Percentiles rank a stretch among this genome's conserved stretches.
phyloP scores from a whole-genome alignment of 2,888 invertebrate genomes.

The Germaria angustata region DNA sequence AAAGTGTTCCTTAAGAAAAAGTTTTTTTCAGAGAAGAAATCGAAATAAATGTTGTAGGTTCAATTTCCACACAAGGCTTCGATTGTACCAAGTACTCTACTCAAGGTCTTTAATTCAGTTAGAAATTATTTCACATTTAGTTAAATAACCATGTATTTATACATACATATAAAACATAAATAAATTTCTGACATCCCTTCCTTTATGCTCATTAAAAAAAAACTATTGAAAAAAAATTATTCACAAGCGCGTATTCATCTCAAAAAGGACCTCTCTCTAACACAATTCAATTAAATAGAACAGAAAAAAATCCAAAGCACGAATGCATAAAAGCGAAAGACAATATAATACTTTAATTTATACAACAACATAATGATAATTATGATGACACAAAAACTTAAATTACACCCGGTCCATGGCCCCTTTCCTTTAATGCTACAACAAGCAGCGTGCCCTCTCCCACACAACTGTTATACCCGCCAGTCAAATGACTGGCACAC shows the following conservation, averaged over 20 bases:
- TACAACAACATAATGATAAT: conserved; percentile 49
- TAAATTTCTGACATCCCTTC: too few species aligned
- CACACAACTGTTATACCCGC: not conserved
- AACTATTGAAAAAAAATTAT: too few species aligned
- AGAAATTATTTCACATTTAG: too few species aligned
- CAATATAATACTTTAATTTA: conserved; percentile 43
- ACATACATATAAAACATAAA: too few species aligned
- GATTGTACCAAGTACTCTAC: too few species aligned
- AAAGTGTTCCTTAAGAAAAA: too few species aligned
- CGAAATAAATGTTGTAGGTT: too few species aligned
- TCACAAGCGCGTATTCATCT: not conserved
- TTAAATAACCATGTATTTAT: too few species aligned
- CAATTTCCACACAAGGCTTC: too few species aligned
- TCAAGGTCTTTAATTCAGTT: too few species aligned
- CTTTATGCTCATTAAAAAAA: too few species aligned
- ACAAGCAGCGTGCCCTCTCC: not conserved
- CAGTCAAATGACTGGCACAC: conserved; percentile 13
- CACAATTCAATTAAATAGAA: conserved; percentile 12
- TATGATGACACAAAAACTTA: conserved; percentile 52
- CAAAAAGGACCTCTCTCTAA: not conserved
- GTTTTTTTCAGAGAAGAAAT: too few species aligned
- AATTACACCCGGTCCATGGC: conserved; percentile 29
- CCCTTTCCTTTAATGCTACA: not conserved
- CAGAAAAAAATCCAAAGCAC: not conserved
- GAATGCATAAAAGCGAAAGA: not conserved